Percentiles rank a stretch among this genome's conserved stretches.
Conservation (phyloP, 2,113 vertebrate genomes). For the Pedionomus torquatus region DNA sequence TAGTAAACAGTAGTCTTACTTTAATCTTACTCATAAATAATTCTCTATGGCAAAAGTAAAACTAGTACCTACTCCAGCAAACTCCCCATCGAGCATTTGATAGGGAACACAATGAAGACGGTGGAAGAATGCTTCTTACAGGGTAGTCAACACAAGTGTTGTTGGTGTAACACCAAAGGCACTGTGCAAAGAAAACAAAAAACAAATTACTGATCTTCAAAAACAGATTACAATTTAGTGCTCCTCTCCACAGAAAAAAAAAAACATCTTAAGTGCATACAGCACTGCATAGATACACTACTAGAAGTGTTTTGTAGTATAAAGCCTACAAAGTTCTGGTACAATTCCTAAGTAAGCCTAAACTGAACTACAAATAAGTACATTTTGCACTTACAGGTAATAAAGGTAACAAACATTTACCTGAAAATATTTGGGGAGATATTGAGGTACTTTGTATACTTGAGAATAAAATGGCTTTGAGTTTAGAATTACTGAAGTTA, state of each 20-base stretch:
- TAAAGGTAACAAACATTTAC: neutral
- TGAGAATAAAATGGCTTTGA: neutral
- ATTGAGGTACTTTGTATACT: neutral
- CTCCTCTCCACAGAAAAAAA: neutral
- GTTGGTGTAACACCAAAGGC: constrained; percentile 85
- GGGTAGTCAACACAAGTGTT: constrained; percentile 85
- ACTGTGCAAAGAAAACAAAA: constrained; percentile 68
- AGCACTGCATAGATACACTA: neutral
- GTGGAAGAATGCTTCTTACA: constrained; percentile 81
- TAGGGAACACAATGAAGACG: constrained; percentile 77
- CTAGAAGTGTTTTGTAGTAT: neutral
- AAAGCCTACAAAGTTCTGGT: neutral
- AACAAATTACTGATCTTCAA: neutral
- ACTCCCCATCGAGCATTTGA: constrained; percentile 85
- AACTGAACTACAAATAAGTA: neutral
- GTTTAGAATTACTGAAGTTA: neutral
- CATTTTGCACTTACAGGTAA: neutral
- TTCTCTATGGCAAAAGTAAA: neutral
- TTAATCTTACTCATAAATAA: neutral
- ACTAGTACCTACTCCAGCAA: constrained; percentile 85
- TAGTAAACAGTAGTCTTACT: neutral
- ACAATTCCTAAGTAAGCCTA: neutral
- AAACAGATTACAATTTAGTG: neutral
- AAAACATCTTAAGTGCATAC: neutral
- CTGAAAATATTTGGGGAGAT: neutral